Evolutionary conservation across 2,797 vertebrate species (phyloP).

Genomic region (Carduelis carduelis): DNA sequence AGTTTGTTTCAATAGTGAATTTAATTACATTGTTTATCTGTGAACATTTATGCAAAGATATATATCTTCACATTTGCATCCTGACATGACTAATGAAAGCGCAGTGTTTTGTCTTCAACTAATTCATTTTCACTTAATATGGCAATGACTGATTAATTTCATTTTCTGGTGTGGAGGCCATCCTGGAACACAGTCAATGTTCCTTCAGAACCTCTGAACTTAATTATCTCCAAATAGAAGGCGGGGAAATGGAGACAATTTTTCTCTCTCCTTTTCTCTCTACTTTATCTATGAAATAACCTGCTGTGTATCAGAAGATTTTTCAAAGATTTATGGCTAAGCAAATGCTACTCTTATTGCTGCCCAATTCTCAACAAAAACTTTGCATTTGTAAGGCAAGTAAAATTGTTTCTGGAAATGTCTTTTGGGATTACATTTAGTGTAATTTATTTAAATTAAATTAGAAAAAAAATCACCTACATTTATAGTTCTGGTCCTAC

Average conservation of each 20-base stretch:
- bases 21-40: slow-evolving; percentile 50
- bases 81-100: slow-evolving; percentile 46
- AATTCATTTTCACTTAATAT: slow-evolving; percentile 22
- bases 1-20: slow-evolving; percentile 34
- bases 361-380: background rate
- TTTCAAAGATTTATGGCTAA: background rate
- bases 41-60: background rate
- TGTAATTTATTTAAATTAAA: background rate
- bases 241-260: background rate
- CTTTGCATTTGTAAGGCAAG: background rate
- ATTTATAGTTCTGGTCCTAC: background rate
- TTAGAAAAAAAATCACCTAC: background rate
- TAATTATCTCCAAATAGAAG: slow-evolving; percentile 22
- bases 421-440: background rate
- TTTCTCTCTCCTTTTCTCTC: background rate
- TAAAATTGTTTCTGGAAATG: background rate
- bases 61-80: slow-evolving; percentile 4
- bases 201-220: slow-evolving; percentile 29
- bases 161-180: slow-evolving; percentile 30
- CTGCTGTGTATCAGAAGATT: background rate
- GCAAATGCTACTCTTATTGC: background rate
- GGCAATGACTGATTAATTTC: slow-evolving; percentile 21
- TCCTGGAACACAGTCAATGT: background rate
- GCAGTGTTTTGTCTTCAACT: background rate
- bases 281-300: slow-evolving; percentile 7